Evolutionary conservation across 2,888 invertebrate genomes (phyloP), one percentile per base, ranked within the genome.

Genomic region (Aspidapion aeneum): DNA sequence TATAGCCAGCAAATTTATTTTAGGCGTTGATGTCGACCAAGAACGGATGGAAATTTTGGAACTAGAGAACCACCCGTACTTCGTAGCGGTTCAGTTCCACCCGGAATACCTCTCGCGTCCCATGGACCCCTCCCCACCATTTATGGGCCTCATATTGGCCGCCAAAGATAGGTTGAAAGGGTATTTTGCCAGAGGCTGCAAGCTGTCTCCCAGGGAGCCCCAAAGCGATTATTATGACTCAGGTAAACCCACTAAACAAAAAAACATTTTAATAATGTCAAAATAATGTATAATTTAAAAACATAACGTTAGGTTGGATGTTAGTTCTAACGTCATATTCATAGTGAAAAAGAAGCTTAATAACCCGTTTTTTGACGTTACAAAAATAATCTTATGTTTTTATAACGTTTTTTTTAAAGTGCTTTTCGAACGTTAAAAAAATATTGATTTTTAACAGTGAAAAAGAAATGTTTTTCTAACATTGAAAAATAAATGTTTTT

Each of bases 51-150:
- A 99, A 82, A 91, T 98, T 35, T 86, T 96, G 57, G 91, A 94
- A 74, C 82, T 98, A 17, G 87, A 89, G 60, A 86, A 84, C 59
- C 98, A 99, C 81, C 93, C 92, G 0, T 99, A 92, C 80, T 99
- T 92, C 77, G 92, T 98, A 2, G 93, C 93, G 0, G 96, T 96
- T 1, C 99, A 99, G 81, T 99, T 91, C 81, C 99, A 99, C 81
- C 99, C 99, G 0, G 99, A 99, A 79, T 99, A 98, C 78, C 83
- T 96, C 65, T 95, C 96, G 0, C 84, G 97, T 1, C 97, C 97
- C 0, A 80, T 96, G 68, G 89, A 88, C 59, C 96, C 98, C 0
- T 97, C 97, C 19, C 95, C 98, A 1, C 96, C 96, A 5, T 99
- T 98, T 80, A 82, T 98, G 69, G 99, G 99, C 68, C 84, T 99